These are phyloP conservation scores for Gryllus bimaculatus DNA, from an alignment of 1,140 invertebrate species.

Conservation along the genomic window DNA sequence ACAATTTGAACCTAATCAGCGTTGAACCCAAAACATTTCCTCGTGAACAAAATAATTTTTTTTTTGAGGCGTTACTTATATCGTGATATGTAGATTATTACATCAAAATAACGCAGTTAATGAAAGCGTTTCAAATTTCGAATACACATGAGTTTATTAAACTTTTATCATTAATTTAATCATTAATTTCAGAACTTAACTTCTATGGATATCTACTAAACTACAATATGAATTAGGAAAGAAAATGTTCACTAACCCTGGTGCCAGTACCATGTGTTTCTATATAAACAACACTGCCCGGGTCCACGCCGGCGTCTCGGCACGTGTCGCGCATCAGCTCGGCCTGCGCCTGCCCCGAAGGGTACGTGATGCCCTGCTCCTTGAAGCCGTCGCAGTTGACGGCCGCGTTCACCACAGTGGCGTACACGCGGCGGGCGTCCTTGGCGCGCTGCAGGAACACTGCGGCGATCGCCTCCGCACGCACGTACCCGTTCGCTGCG, in stretches of 20 bases:
- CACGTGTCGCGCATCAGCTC: slow-evolving; percentile 43
- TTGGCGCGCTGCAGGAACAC: slow-evolving; percentile 47
- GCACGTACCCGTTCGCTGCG: slow-evolving; percentile 49
- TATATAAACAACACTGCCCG: slow-evolving; percentile 43
- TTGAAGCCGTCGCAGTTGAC: slow-evolving; percentile 48
- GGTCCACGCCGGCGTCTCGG: slow-evolving; percentile 41
- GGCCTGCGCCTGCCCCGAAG: slow-evolving; percentile 43
- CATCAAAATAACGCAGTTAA: no score
- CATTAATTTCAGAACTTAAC: no score
- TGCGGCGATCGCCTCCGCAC: slow-evolving; percentile 51
- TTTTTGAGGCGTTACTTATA: no score
- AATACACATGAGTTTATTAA: no score
- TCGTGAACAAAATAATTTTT: no score
- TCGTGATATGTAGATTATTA: no score
- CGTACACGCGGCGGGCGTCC: slow-evolving; percentile 48
- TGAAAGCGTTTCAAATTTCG: no score
- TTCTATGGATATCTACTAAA: no score
- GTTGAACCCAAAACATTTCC: no score
- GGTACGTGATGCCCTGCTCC: slow-evolving; percentile 43
- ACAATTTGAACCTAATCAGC: no score
- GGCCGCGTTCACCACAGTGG: slow-evolving; percentile 44
- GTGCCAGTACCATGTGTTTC: slow-evolving; percentile 59
- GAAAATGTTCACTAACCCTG: slow-evolving; percentile 25
- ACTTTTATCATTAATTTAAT: no score
- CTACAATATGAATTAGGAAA: not conserved